These are phyloP conservation scores for Tor tambroides DNA, from an alignment of 2,113 vertebrate genomes.

Conservation along the genomic window DNA sequence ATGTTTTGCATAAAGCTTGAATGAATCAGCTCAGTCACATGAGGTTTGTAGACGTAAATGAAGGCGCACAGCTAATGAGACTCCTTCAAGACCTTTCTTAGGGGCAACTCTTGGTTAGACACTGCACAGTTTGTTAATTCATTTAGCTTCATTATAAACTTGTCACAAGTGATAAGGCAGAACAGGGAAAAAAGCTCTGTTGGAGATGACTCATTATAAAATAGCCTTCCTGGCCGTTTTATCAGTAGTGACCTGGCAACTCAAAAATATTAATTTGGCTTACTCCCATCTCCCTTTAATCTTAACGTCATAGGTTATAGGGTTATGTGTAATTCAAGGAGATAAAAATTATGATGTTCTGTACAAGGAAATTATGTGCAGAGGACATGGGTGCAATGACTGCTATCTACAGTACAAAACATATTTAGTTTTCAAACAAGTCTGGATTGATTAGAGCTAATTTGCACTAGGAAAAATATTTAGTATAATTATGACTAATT, in stretches of 20 bases:
- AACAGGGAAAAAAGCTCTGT: neutral
- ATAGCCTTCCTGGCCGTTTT: neutral
- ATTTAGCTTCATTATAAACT: conserved; percentile 4
- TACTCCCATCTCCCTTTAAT: neutral
- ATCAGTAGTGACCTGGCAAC: neutral
- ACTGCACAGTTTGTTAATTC: neutral
- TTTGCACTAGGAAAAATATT: neutral
- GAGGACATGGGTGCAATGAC: neutral
- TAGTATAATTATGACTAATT: neutral
- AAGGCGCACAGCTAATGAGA: neutral
- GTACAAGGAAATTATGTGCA: neutral
- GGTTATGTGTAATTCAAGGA: neutral
- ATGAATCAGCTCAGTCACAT: neutral
- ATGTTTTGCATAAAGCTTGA: neutral
- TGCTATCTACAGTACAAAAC: neutral
- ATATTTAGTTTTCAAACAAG: neutral
- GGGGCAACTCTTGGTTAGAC: neutral
- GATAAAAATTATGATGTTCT: neutral
- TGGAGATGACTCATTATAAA: neutral
- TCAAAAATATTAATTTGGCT: conserved; percentile 1
- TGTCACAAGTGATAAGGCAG: neutral
- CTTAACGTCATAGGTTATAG: neutral
- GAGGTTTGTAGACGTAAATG: neutral
- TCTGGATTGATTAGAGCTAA: neutral
- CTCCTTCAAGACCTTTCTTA: neutral